These are phyloP conservation scores for Entomobrya multifasciata DNA, from an alignment of 2,888 invertebrate species.

Conservation along the genomic window DNA sequence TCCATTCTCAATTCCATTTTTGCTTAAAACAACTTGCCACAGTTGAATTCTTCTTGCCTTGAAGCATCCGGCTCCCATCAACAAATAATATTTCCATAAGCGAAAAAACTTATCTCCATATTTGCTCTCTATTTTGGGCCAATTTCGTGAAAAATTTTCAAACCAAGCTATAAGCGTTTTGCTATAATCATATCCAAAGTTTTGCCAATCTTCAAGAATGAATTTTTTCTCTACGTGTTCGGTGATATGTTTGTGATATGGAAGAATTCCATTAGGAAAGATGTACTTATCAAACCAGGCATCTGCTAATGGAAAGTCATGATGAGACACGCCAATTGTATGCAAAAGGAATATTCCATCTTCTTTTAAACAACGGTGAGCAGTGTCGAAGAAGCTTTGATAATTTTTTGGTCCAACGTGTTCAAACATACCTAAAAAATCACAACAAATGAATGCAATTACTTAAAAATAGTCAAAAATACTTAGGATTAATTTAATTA, in stretches of 20 bases:
- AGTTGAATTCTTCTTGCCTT: slow-evolving; percentile 58
- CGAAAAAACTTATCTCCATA: slow-evolving; percentile 75
- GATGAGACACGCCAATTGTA: slow-evolving; percentile 76
- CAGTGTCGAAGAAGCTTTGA: slow-evolving; percentile 75
- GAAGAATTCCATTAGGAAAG: slow-evolving; percentile 75
- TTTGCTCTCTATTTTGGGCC: slow-evolving; percentile 72
- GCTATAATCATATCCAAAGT: slow-evolving; percentile 77
- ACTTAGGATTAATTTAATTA: background rate
- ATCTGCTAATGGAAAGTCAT: slow-evolving; percentile 74
- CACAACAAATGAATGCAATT: slow-evolving; percentile 30
- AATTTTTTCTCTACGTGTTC: slow-evolving; percentile 69
- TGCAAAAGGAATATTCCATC: slow-evolving; percentile 78
- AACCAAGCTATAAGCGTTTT: slow-evolving; percentile 77
- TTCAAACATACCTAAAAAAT: slow-evolving; percentile 77
- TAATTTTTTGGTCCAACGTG: slow-evolving; percentile 77
- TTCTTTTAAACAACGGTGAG: slow-evolving; percentile 74
- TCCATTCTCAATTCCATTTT: slow-evolving; percentile 76
- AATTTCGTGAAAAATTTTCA: slow-evolving; percentile 74
- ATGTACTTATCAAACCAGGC: slow-evolving; percentile 77
- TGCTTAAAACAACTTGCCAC: slow-evolving; percentile 74
- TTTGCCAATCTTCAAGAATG: slow-evolving; percentile 78
- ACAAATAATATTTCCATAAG: slow-evolving; percentile 76
- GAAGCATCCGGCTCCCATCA: slow-evolving; percentile 74
- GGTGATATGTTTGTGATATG: slow-evolving; percentile 74
- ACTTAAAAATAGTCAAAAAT: slow-evolving; percentile 41